Evolutionary conservation across 1,140 invertebrate species (phyloP).

Genomic region (Drosophila pachea): DNA sequence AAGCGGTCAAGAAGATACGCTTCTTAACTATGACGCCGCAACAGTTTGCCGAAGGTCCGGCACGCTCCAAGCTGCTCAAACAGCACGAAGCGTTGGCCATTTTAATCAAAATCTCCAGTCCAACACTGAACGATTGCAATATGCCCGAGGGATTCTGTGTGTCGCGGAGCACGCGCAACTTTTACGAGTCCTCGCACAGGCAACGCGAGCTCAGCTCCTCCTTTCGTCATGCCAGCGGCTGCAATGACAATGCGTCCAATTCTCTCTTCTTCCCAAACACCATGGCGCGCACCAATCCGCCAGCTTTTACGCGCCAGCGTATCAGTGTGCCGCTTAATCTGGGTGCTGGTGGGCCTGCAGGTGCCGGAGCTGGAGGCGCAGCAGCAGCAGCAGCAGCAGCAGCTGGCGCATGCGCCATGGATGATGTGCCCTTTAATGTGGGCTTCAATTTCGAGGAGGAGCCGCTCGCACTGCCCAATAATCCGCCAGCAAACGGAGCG

Average conservation of each 20-base stretch:
- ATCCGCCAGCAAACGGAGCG: slow-evolving; percentile 1
- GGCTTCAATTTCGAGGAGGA: slow-evolving; percentile 36
- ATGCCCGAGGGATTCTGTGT: slow-evolving; percentile 85
- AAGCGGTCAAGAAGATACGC: slow-evolving; percentile 84
- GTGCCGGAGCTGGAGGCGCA: neutral
- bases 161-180: slow-evolving; percentile 75
- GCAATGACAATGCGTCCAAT: slow-evolving; percentile 4
- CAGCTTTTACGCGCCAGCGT: slow-evolving; percentile 17
- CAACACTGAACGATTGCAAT: slow-evolving; percentile 81
- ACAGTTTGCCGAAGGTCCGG: slow-evolving; percentile 89
- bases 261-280: slow-evolving; percentile 8
- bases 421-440: slow-evolving; percentile 21
- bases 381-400: neutral
- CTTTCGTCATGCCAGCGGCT: slow-evolving; percentile 36
- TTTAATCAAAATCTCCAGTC: slow-evolving; percentile 88
- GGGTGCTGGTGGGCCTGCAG: neutral
- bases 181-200: slow-evolving; percentile 60
- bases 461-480: slow-evolving; percentile 4
- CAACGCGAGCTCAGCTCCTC: slow-evolving; percentile 59
- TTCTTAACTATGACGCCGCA: slow-evolving; percentile 88
- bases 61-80: slow-evolving; percentile 84
- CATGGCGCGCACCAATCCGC: slow-evolving; percentile 21
- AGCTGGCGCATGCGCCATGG: neutral
- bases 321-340: slow-evolving; percentile 33
- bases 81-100: slow-evolving; percentile 89